Evolutionary conservation across 2,113 vertebrate genomes (phyloP).

Genomic region (Tupaia chinensis): DNA sequence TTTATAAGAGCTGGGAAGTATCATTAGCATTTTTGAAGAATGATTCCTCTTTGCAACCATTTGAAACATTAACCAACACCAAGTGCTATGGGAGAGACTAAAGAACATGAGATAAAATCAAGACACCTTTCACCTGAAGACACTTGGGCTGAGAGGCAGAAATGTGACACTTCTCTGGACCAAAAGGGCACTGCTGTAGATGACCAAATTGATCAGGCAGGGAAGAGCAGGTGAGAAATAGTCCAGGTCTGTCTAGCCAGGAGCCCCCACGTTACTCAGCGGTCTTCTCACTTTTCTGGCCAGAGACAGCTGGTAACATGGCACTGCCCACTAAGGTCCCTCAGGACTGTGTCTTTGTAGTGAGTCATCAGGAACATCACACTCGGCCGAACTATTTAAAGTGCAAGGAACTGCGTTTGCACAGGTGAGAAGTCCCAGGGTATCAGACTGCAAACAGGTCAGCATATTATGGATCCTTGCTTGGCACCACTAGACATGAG

Average conservation of each 20-base stretch:
- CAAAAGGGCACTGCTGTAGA: neutral
- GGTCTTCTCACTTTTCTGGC: neutral
- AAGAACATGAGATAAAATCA: neutral
- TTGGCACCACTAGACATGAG: neutral
- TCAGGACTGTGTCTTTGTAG: neutral
- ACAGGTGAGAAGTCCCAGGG: conserved; percentile 20
- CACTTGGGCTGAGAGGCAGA: neutral
- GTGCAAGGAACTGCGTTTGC: neutral
- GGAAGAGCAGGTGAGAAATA: neutral
- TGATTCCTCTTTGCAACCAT: neutral
- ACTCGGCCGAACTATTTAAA: neutral
- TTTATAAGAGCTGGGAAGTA: neutral
- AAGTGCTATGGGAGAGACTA: neutral
- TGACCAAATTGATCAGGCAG: neutral
- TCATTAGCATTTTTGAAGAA: neutral
- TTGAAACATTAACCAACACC: neutral
- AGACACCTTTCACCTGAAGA: neutral
- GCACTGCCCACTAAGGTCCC: neutral
- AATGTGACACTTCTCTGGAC: neutral
- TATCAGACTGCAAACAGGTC: neutral
- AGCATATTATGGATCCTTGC: conserved; percentile 15
- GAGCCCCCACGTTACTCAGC: neutral
- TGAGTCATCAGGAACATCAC: neutral
- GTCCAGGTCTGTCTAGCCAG: neutral
- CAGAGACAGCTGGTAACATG: neutral